Evolutionary conservation across 37 sponge, comb jelly and placozoan genomes (phyloP), one percentile per base, ranked within the genome.

Genomic region (Haliclona indistincta): DNA sequence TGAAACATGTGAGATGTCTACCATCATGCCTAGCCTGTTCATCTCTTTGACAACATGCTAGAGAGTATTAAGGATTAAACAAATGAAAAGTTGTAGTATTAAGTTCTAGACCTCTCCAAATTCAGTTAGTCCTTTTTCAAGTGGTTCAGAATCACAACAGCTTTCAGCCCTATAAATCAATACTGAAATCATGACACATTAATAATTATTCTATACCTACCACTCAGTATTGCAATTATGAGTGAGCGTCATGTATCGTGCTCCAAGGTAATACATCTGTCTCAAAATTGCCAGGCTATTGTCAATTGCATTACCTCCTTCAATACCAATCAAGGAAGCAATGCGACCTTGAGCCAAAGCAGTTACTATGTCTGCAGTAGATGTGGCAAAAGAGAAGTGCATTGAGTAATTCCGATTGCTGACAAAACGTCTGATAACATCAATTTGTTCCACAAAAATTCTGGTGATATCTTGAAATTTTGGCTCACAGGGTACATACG

Each of bases 281-380:
- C 91, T 81, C 54, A 90, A 77, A 4, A 82, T 85, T 20, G 67
- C 88, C 73, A 90, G 44, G 51, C 91, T 90, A 49, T 82, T 85
- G 63, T 80, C 88, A 54, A 90, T 90, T 58, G 88, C 88, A 76
- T 90, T 88, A 13, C 91, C 91, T 76, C 91, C 91, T 67, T 90
- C 91, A 37, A 90, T 77, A 32, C 91, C 87, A 33, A 90, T 77
- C 43, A 90, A 28, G 23, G 91, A 90, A 15, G 88, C 91, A 78
- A 90, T 81, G 41, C 75, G 58, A 11, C 68, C 15, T 2, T 36
- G 52, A 13, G 37, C 13, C 38, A 69, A 51, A 25, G 79, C 67
- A 22, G 33, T 25, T 19, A 43, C 52, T 35, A 90, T 85, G 15
- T 85, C 91, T 1, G 42, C 68, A 3, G 64, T 34, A 67, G 69